These are phyloP conservation scores for Chlorops oryzae DNA, from an alignment of 1,140 invertebrate genomes.

Conservation along the genomic window DNA sequence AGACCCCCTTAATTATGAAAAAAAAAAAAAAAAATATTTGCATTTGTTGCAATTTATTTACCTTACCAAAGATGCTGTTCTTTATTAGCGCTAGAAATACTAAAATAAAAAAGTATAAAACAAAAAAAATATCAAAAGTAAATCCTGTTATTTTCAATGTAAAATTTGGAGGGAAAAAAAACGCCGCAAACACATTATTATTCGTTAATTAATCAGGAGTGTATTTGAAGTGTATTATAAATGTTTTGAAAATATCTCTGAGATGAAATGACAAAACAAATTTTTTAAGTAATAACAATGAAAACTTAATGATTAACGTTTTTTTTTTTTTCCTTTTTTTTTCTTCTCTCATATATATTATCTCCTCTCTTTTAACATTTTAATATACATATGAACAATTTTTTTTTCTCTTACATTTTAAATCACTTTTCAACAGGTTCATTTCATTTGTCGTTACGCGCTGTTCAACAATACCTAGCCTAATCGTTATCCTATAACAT, in stretches of 20 bases:
- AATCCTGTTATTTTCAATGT: background rate
- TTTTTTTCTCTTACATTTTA: constrained; percentile 12
- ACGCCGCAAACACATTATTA: background rate
- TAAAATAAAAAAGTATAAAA: no score
- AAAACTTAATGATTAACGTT: constrained; percentile 40
- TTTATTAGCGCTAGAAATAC: no score
- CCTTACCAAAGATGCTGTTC: no score
- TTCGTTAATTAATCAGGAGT: constrained; percentile 12
- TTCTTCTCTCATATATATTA: no score
- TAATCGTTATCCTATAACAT: no score
- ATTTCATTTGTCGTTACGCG: constrained; percentile 11
- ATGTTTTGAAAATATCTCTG: constrained; percentile 13
- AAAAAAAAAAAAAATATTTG: no score
- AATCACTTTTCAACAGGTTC: constrained; percentile 16
- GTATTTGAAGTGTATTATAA: constrained; percentile 15
- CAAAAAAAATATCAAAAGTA: no score
- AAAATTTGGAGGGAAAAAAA: no score
- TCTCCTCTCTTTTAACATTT: no score
- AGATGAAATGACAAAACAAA: constrained; percentile 11
- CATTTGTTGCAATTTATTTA: no score
- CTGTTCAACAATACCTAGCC: constrained; percentile 14
- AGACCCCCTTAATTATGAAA: no score
- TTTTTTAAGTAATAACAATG: constrained; percentile 13
- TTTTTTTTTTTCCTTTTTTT: constrained; percentile 18
- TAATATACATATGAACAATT: no score